Percentiles rank a stretch among this genome's conserved stretches.
Conservation (phyloP, 2,888 invertebrate genomes). For the Microplitis deprimator region DNA sequence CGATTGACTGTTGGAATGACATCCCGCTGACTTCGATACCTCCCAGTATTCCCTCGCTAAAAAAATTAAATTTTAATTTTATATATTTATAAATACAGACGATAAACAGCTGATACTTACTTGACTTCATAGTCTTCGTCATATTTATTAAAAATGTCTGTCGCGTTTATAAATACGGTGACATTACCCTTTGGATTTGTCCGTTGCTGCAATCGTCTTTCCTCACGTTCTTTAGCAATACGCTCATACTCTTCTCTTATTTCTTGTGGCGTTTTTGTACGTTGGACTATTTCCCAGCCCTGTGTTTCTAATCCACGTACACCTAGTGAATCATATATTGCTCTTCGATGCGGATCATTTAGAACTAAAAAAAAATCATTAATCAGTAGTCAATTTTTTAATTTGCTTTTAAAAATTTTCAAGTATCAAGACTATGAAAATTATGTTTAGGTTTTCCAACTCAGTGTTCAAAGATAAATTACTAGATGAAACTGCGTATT, state of each 20-base stretch:
- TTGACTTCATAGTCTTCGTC: conserved; percentile 80
- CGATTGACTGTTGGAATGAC: conserved; percentile 93
- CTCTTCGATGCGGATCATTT: conserved; percentile 92
- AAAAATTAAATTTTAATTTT: conserved; percentile 35
- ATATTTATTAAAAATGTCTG: conserved; percentile 91
- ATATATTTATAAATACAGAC: conserved; percentile 14
- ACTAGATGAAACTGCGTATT: too few species aligned
- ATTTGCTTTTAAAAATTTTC: too few species aligned
- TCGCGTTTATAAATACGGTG: conserved; percentile 91
- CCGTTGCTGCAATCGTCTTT: conserved; percentile 87
- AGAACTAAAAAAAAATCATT: conserved; percentile 76
- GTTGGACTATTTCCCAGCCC: conserved; percentile 95
- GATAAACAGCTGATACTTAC: conserved; percentile 51
- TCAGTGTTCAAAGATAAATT: too few species aligned
- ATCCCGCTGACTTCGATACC: conserved; percentile 92
- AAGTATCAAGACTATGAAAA: too few species aligned
- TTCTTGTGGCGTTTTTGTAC: conserved; percentile 94
- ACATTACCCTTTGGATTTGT: conserved; percentile 94
- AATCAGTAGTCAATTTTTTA: too few species aligned
- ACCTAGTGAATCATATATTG: conserved; percentile 90
- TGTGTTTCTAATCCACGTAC: conserved; percentile 91
- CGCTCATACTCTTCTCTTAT: conserved; percentile 97
- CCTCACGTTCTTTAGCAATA: conserved; percentile 86
- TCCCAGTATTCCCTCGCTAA: conserved; percentile 76
- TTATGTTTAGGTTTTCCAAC: too few species aligned